Evolutionary conservation across 2,797 vertebrate genomes (phyloP).

Genomic region (Sardinella longiceps): DNA sequence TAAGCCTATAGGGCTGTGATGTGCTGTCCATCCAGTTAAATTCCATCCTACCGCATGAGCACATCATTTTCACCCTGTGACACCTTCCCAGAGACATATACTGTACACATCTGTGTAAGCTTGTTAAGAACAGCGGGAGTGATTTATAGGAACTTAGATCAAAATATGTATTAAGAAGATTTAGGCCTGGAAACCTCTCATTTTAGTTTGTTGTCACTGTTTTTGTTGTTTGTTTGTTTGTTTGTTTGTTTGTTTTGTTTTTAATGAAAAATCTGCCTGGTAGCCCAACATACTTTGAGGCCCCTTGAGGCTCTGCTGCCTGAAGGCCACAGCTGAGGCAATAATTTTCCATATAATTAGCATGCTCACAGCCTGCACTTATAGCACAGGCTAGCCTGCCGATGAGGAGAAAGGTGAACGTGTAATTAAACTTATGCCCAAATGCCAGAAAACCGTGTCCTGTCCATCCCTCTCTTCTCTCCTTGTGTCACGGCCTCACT

Average conservation of each 20-base stretch:
- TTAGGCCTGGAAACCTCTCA: neutral
- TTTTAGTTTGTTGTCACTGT: too few species aligned
- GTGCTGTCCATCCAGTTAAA: neutral
- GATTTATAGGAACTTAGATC: too few species aligned
- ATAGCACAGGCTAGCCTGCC: neutral
- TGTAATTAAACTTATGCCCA: neutral
- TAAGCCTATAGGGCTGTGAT: neutral
- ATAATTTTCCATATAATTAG: constrained; percentile 48
- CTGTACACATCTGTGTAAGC: too few species aligned
- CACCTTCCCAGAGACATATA: too few species aligned
- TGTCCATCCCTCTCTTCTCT: neutral
- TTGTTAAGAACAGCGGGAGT: too few species aligned
- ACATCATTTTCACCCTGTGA: too few species aligned
- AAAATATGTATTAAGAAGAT: neutral
- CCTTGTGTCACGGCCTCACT: neutral
- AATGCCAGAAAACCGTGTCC: neutral
- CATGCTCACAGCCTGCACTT: constrained; percentile 35
- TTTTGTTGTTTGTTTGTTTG: neutral
- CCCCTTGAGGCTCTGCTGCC: constrained; percentile 25
- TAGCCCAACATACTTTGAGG: neutral
- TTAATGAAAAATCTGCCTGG: neutral
- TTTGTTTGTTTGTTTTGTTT: neutral
- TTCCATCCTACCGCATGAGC: neutral
- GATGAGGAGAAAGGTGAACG: neutral
- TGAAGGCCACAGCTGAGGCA: constrained; percentile 30